Evolutionary conservation across 1,140 invertebrate species (phyloP).

Genomic region (Anastrepha obliqua): DNA sequence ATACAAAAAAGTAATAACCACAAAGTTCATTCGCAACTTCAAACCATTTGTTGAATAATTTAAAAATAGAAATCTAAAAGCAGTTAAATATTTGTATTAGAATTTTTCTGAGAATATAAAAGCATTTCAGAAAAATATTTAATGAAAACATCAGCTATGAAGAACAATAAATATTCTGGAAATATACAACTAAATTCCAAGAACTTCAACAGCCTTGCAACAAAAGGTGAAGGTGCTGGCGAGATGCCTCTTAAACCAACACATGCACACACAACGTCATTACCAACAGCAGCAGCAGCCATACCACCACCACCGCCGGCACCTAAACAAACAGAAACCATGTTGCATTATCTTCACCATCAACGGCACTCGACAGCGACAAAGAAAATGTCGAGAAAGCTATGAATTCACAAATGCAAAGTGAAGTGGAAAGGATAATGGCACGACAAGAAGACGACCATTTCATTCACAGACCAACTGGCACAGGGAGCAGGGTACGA

Average conservation of each 20-base stretch:
- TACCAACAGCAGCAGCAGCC: neutral
- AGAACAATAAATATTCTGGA: neutral
- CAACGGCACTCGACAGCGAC: slow-evolving; percentile 5
- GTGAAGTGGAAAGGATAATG: slow-evolving; percentile 52
- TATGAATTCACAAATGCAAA: slow-evolving; percentile 50
- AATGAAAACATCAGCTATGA: neutral
- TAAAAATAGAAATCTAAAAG: too few relatives aligned
- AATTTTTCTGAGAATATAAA: too few relatives aligned
- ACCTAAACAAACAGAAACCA: neutral
- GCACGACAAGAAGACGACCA: neutral
- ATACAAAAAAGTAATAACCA: too few relatives aligned
- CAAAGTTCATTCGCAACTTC: too few relatives aligned
- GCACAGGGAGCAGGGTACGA: neutral
- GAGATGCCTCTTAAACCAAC: neutral
- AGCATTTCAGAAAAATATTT: neutral
- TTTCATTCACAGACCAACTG: neutral
- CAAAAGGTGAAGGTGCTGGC: neutral
- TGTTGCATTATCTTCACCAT: neutral
- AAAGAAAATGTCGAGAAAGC: slow-evolving; percentile 51
- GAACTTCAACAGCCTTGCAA: neutral
- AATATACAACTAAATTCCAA: slow-evolving; percentile 9
- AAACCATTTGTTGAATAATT: too few relatives aligned
- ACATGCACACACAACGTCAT: neutral
- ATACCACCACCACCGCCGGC: neutral
- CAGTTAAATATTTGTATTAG: too few relatives aligned